Evolutionary conservation across 2,888 invertebrate genomes (phyloP), one percentile per base, ranked within the genome.

Genomic region (Taenaris catops): DNA sequence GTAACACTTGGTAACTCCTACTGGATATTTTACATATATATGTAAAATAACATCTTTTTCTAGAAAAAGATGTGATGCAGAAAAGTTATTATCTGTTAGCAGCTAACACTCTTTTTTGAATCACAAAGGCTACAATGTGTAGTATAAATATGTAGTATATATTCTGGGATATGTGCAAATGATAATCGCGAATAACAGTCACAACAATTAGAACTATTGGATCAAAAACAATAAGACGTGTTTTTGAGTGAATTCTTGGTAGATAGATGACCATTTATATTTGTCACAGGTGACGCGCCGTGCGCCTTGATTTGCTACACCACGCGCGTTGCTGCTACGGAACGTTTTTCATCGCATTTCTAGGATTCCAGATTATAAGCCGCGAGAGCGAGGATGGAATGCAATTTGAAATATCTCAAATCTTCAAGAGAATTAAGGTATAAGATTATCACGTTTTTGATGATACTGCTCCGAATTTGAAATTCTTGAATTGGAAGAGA

Each of bases 301-400:
- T 41, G 43, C 14, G 32, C 16, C 14, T 10, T 31, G 38, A 46
- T 43, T 48, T 31, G 38, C 34, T 32, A 20, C 43, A 25, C 17
- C 24, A n/a, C 24, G 8, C 41, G 32, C 39, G 37, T 37, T 41
- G 33, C 27, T 17, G 6, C 25, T 10, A 17, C 14, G 24, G 7
- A 14, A 14, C 9, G 34, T 33, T 46, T 44, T 46, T 45, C 31
- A 29, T 38, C 34, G 34, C 48, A 51, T 53, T 53, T 41, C 41
- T 41, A 18, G 34, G 43, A 53, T 45, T 34, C 33, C 34, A 34
- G 34, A 49, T 47, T 49, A 41, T 34, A 33, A 27, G 31, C 36
- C 26, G 7, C 10, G 17, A 7, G 35, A 8, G 29, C 25, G 23
- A 32, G 14, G 14, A 4, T 7, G 24, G 34, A 38, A 24, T 20